Evolutionary conservation across 2,113 vertebrate species (phyloP), one percentile per base, ranked within the genome.

Genomic region (Rhinogobius similis): DNA sequence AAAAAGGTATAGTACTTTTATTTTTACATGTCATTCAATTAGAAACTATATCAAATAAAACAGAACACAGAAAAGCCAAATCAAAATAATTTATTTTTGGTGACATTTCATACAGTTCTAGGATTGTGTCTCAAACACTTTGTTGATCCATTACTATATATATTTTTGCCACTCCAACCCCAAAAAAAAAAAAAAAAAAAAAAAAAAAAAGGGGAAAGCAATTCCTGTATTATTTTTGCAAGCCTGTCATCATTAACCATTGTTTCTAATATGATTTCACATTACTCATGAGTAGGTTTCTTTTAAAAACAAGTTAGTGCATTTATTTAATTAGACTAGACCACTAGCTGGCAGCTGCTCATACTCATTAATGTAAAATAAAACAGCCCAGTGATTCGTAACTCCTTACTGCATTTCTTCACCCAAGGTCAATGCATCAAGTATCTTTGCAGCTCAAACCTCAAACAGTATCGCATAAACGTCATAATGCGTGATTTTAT

Each of bases 71-170:
- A 70, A 78, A 78, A 82, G 89, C 91, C 92, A 93, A 93, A 93
- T 92, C 91, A 93, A 93, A 93, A 93, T 93, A 93, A 93, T 93
- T 93, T 93, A 92, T 93, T 93, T 93, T 93, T 91, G 88, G 90
- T 92, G 91, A 92, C 90, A 90, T 89, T 87, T 91, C 89, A 90
- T 90, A 90, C 90, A 93, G 90, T 91, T 91, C 88, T 91, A 91
- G 88, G 90, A 93, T 91, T 89, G 90, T 90, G 89, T 93, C 90
- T 93, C 91, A 89, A 92, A 93, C 91, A 92, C 91, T 86, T 86
- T 61, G 78, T 91, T 87, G 83, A 91, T 90, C 88, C 82, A 84
- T 87, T 84, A 79, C 85, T 88, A 89, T 84, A 86, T 84, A 86
- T 84, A 85, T 88, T 87, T 89, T 90, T 86, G 82, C 89, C 87